Base-by-base conservation (phyloP, 2,888 invertebrate genomes). In the Thereva unica region DNA sequence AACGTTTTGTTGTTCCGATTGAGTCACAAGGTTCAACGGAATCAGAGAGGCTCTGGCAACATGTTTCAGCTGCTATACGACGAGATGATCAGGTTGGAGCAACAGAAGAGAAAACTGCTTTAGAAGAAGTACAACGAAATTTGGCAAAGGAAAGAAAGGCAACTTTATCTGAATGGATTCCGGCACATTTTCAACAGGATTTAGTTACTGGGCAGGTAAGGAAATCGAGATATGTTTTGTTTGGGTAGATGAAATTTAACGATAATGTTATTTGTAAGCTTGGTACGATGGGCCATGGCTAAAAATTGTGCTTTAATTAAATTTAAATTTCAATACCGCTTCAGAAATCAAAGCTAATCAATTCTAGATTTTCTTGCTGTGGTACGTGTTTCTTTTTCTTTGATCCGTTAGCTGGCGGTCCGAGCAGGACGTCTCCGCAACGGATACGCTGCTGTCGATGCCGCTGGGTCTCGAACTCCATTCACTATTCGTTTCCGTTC, bases 81-180 rank as follows among this genome's bases (percentile, higher is more conserved):
- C 84, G 85, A 8, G 92, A 93, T 67, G 95, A 97, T 82, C 92
- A 93, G 84, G 86, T 89, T 38, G 89, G 89, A 1, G 97, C 97
- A 0, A 97, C 97, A 0, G 91, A 93, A 67, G 92, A 95, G 76
- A 97, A 97, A 82, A 95, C 93, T 0, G 83, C 88, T 49, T 83
- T 97, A 55, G 97, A 97, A 75, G 95, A 96, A 77, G 89, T 88
- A 0, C 96, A 96, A 78, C 83, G 96, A 5, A 83, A 84, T 10
- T 84, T 88, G 0, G 90, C 91, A 0, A 88, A 88, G 74, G 88
- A 89, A 68, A 83, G 92, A 4, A 85, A 87, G 73, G 82, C 83
- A 1, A 85, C 84, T 71, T 84, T 87, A 61, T 81, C 85, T 3
- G 85, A 88, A 5, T 93, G 95, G 92, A 73, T 84, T 55, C 90